These are phyloP conservation scores for Phylloscopus trochilus DNA, from an alignment of 2,113 vertebrate genomes.

Conservation along the genomic window DNA sequence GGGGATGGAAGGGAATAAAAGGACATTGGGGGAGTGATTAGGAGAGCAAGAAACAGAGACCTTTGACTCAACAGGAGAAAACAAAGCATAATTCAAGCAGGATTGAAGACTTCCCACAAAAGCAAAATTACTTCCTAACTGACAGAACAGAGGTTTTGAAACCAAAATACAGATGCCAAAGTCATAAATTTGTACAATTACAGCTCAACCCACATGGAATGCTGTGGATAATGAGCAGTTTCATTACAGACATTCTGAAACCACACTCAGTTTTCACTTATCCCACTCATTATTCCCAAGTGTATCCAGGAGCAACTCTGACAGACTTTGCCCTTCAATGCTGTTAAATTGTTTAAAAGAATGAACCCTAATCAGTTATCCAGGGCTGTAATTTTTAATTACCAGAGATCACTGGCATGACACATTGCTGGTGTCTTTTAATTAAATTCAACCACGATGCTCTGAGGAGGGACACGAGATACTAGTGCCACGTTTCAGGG, in stretches of 20 bases:
- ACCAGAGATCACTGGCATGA: background rate
- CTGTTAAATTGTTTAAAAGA: background rate
- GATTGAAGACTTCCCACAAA: background rate
- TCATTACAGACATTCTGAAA: background rate
- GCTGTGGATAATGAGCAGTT: background rate
- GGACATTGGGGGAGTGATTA: background rate
- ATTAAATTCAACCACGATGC: background rate
- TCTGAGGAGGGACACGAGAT: background rate
- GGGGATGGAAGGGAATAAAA: background rate
- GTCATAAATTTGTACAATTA: background rate
- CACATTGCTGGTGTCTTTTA: background rate
- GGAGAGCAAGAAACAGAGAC: background rate
- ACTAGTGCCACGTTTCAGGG: fast-evolving
- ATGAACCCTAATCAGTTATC: background rate
- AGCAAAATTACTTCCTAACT: background rate
- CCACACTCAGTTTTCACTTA: background rate
- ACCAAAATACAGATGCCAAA: background rate
- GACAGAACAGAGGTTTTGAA: background rate
- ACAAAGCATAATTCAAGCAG: background rate
- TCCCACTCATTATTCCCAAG: background rate
- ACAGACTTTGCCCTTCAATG: background rate
- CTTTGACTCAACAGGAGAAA: fast-evolving
- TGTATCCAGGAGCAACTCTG: background rate
- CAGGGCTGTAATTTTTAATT: background rate
- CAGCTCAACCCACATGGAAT: background rate